Evolutionary conservation across 2,113 vertebrate species (phyloP), one percentile per base, ranked within the genome.

Genomic region (Chionodraco myersi): DNA sequence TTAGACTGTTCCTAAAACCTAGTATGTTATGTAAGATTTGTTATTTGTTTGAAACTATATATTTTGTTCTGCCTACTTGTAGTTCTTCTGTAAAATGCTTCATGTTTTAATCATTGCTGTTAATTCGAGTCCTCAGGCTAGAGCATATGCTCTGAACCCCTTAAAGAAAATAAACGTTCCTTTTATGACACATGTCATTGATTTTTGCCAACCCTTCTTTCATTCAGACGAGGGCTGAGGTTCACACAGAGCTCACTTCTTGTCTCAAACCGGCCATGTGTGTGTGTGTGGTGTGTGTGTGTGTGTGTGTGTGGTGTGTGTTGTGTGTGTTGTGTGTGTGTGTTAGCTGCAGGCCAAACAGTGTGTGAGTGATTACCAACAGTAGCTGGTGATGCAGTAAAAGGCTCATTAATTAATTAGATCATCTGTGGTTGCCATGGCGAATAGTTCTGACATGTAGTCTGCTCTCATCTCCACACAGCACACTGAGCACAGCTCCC

Each of bases 351-450:
- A 80, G 82, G 88, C 69, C 54, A 84, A 84, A 77, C 45, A 75
- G 67, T 34, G 85, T 51, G 36, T 62, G 62, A 75, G 51, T 87
- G 67, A 89, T 85, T 80, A 72, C 57, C 83, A 83, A 52, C 63
- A 69, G 75, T 18, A 52, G 52, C 72, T 66, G 68, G 70, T 86
- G 88, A 86, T 41, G 68, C 79, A 68, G 85, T 86, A 86, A 91
- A 89, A 91, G 80, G 75, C 82, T 91, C 89, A 93, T 91, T 79
- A 91, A 91, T 92, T 84, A 90, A 89, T 88, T 73, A 92, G 75
- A 77, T 75, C 14, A 76, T 88, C 86, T 86, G 89, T n/a, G 79
- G 86, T 83, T 88, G 49, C 77, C 62, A 83, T 65, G 58, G 79
- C 1, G 34, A 91, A 64, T 9, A 12, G 66, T 87, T 77, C 80